phyloP scores from a whole-genome alignment of 2,797 vertebrate species.

The Scolopax bukidnonensis region DNA sequence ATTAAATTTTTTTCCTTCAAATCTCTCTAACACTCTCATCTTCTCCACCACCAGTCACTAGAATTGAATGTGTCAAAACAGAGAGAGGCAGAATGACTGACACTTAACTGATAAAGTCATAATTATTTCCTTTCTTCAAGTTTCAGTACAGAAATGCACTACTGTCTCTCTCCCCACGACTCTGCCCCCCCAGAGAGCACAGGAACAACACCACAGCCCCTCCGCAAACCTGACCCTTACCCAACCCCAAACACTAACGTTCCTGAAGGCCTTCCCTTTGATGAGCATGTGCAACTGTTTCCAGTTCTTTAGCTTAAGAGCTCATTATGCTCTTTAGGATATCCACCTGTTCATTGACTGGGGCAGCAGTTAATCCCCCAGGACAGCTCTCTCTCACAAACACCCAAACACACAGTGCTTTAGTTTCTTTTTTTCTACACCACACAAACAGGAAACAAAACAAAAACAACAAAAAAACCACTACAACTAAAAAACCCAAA shows the following conservation, averaged over 20 bases:
- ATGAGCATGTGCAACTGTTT: neutral
- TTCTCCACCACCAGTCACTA: neutral
- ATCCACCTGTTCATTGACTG: rapidly evolving
- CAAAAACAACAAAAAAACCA: neutral
- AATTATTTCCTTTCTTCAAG: neutral
- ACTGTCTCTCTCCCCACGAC: neutral
- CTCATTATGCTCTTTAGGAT: rapidly evolving
- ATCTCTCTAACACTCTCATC: neutral
- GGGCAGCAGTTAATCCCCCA: too few relatives aligned
- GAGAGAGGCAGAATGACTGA: conserved; percentile 23
- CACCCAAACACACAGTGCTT: rapidly evolving
- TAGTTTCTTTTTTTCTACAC: neutral
- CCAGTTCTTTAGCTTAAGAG: neutral
- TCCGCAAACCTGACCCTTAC: rapidly evolving
- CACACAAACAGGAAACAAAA: neutral
- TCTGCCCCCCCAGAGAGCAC: neutral
- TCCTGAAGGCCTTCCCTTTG: neutral
- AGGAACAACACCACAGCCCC: neutral
- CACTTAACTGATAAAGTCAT: neutral
- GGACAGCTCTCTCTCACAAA: rapidly evolving
- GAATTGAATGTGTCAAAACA: neutral
- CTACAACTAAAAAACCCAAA: neutral
- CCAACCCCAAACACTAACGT: neutral
- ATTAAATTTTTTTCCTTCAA: conserved; percentile 44
- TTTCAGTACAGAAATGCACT: neutral